Conservation (phyloP, 2,888 invertebrate species). For the Melanchra persicariae region DNA sequence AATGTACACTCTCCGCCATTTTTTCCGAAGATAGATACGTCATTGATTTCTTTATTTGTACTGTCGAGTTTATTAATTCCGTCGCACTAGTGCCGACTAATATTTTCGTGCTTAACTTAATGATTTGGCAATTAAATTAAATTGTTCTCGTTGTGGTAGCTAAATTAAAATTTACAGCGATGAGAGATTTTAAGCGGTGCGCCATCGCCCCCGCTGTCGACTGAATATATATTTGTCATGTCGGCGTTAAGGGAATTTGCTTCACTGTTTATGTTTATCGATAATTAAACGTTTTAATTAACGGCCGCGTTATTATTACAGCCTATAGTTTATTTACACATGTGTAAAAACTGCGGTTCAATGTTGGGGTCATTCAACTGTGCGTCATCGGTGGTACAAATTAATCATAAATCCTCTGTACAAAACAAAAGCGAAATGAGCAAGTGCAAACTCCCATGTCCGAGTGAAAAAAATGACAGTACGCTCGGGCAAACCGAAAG, state of each 20-base stretch:
- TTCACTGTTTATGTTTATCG: conserved; percentile 66
- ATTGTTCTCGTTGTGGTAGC: conserved; percentile 89
- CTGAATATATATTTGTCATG: conserved; percentile 75
- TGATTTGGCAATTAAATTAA: conserved; percentile 91
- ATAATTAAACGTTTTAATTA: conserved; percentile 66
- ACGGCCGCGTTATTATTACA: conserved; percentile 42
- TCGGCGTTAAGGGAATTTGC: conserved; percentile 70
- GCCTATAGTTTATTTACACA: conserved; percentile 42
- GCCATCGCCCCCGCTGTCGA: conserved; percentile 72
- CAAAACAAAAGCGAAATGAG: conserved; percentile 85
- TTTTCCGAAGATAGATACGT: conserved; percentile 85
- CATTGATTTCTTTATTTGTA: conserved; percentile 88
- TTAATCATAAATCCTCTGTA: conserved; percentile 86
- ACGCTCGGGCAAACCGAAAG: conserved; percentile 88
- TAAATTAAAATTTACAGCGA: conserved; percentile 88
- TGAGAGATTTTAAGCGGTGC: conserved; percentile 82
- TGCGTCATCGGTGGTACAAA: conserved; percentile 74
- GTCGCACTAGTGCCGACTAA: conserved; percentile 87
- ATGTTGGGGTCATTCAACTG: conserved; percentile 75
- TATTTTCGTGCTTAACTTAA: conserved; percentile 90
- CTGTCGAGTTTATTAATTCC: conserved; percentile 80
- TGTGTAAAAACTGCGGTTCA: conserved; percentile 50
- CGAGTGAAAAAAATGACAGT: conserved; percentile 89
- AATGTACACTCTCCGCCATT: conserved; percentile 87
- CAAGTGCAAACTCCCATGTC: conserved; percentile 87